A percentile compares a stretch with the other conserved stretches of the same genome.
Conservation (phyloP, 2,113 vertebrate species). For the Cinclus mexicanus region DNA sequence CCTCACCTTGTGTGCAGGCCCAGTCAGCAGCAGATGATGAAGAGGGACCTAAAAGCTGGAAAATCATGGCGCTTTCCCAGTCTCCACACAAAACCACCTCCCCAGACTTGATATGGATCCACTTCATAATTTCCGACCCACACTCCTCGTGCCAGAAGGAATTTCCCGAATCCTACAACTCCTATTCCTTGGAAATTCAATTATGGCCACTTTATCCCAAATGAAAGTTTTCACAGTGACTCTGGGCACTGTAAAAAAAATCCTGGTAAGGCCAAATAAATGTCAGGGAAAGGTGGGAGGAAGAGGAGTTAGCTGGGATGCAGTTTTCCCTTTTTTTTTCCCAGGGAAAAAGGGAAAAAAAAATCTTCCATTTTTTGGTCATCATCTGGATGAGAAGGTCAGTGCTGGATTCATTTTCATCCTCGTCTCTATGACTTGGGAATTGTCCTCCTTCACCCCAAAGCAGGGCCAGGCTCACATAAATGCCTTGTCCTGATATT, state of each 20-base stretch:
- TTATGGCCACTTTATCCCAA: neutral
- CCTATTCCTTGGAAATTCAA: neutral
- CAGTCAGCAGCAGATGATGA: neutral
- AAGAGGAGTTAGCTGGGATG: neutral
- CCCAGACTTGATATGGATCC: neutral
- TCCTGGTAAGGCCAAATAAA: neutral
- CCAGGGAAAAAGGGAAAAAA: neutral
- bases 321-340: neutral
- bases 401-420: neutral
- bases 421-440: fast-evolving
- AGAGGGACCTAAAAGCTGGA: neutral
- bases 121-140: neutral
- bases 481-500: neutral
- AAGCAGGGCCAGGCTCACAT: neutral
- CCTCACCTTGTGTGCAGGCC: neutral
- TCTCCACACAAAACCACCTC: neutral
- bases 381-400: neutral
- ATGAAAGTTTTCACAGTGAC: neutral
- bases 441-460: neutral
- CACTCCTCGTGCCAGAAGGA: neutral
- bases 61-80: fast-evolving
- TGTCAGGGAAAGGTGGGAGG: neutral
- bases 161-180: neutral
- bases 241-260: neutral
- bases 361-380: neutral